Evolutionary conservation across 2,797 vertebrate species (phyloP).

Genomic region (Ispidina lecontei): DNA sequence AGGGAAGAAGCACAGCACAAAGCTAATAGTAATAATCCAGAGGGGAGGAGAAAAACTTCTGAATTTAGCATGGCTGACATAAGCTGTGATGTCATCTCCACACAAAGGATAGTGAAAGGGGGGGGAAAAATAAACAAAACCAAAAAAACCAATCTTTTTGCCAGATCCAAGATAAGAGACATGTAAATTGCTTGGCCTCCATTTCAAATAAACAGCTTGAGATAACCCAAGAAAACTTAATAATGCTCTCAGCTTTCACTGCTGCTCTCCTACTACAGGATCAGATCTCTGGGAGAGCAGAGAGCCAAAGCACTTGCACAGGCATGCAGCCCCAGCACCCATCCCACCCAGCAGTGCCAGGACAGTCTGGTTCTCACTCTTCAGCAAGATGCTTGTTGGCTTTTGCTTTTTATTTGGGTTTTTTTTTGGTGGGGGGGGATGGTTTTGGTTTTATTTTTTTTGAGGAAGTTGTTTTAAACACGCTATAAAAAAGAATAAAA

Average conservation of each 20-base stretch:
- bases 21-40: slow-evolving; percentile 4
- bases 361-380: slow-evolving; percentile 6
- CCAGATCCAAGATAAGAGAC: slow-evolving; percentile 23
- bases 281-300: neutral
- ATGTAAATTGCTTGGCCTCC: slow-evolving; percentile 22
- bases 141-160: neutral
- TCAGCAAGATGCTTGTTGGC: neutral
- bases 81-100: slow-evolving; percentile 56
- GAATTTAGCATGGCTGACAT: slow-evolving; percentile 34
- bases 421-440: neutral
- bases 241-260: neutral
- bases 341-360: slow-evolving; percentile 37
- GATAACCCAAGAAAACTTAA: slow-evolving; percentile 34
- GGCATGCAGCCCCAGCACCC: neutral
- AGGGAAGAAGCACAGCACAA: neutral
- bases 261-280: neutral
- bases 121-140: neutral
- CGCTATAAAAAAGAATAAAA: neutral
- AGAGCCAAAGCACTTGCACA: slow-evolving; percentile 32
- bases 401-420: too few species aligned
- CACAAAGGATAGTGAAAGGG: neutral
- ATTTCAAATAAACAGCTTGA: slow-evolving; percentile 18
- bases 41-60: neutral
- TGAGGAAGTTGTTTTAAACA: slow-evolving; percentile 27
- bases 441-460: neutral